Conservation (phyloP, 2,113 vertebrate genomes). For the Ardeotis arabs region DNA sequence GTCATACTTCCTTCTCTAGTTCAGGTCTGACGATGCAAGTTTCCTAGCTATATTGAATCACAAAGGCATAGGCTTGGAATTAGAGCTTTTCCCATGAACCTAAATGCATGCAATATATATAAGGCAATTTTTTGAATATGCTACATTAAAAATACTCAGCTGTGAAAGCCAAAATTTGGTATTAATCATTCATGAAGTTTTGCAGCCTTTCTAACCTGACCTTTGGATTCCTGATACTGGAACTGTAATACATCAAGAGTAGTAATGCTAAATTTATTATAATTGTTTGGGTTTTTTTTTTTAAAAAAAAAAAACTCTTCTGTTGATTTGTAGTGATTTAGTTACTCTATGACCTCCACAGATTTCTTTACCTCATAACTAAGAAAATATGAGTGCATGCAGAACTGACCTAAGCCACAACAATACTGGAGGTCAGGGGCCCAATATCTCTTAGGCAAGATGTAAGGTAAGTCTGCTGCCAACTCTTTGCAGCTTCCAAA, state of each 20-base stretch:
- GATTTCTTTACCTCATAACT: background rate
- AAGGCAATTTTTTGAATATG: background rate
- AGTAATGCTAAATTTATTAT: background rate
- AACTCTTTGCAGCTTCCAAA: background rate
- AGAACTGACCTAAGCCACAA: background rate
- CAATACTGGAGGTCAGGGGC: background rate
- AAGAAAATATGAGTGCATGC: background rate
- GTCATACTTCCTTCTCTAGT: background rate
- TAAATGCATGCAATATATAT: background rate
- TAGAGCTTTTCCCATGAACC: background rate
- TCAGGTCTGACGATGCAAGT: background rate
- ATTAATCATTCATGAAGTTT: background rate
- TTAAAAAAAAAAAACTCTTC: background rate
- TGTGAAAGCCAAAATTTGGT: background rate
- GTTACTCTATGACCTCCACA: background rate
- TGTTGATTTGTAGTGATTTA: background rate
- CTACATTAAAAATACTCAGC: background rate
- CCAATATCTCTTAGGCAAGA: fast-evolving
- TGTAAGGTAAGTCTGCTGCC: background rate
- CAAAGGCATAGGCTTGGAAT: background rate
- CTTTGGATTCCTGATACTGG: background rate
- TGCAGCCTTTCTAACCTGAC: background rate
- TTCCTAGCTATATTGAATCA: background rate
- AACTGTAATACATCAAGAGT: background rate
- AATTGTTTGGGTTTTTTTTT: background rate